A percentile compares a stretch with the other conserved stretches of the same genome.
Conservation (phyloP, 2,797 vertebrate species). For the Cossypha dichroa region DNA sequence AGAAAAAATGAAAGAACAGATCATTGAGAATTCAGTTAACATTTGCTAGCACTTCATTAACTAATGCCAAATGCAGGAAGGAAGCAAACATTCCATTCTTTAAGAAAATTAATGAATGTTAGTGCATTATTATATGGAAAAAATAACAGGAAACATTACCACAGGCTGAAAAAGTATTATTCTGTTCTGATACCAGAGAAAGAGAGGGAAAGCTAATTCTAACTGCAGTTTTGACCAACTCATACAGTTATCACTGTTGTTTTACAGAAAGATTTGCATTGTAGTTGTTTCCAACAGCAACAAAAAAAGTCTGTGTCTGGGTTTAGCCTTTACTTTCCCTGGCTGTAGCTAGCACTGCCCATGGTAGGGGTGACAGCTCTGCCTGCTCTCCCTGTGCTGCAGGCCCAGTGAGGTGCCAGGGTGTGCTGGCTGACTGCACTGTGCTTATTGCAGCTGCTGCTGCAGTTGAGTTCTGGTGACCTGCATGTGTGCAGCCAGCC, state of each 20-base stretch:
- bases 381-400: background rate
- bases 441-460: background rate
- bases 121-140: background rate
- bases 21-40: conserved; percentile 18
- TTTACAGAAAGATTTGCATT: background rate
- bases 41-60: conserved; percentile 17
- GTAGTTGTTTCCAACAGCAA: background rate
- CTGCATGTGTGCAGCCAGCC: accelerated
- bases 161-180: background rate
- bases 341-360: accelerated
- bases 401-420: accelerated
- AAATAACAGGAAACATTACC: background rate
- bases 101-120: background rate
- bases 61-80: conserved; percentile 22
- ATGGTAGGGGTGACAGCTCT: background rate
- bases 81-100: conserved; percentile 12
- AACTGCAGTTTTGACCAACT: background rate
- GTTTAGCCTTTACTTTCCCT: background rate
- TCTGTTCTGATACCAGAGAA: background rate
- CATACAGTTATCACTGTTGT: background rate
- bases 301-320: background rate
- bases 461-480: background rate
- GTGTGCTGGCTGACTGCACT: accelerated
- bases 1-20: conserved; percentile 22
- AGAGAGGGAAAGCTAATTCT: background rate